Conservation (phyloP, 37 sponge, comb jelly and placozoan genomes). For the Chondrilla cf. caribensis region DNA sequence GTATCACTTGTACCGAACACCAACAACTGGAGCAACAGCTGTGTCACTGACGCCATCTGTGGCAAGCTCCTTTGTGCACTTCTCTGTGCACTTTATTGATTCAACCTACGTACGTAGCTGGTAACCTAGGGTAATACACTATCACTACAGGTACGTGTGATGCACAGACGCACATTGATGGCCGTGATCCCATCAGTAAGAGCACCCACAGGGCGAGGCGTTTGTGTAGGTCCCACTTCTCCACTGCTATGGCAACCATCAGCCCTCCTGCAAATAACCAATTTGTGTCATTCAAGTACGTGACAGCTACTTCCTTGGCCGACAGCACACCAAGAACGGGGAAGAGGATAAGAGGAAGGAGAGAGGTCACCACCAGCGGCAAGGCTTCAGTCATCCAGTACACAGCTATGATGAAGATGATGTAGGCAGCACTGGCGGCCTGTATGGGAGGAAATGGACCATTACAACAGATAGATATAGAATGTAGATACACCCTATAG, state of each 20-base stretch:
- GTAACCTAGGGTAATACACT: too few relatives aligned
- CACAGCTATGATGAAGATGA: slow-evolving; percentile 74
- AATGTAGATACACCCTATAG: not conserved
- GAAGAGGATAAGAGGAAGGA: slow-evolving; percentile 88
- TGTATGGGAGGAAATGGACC: slow-evolving; percentile 20
- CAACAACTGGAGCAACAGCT: not conserved
- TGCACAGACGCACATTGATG: slow-evolving; percentile 49
- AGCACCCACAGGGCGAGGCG: slow-evolving; percentile 87
- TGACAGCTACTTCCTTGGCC: slow-evolving; percentile 44
- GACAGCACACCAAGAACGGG: slow-evolving; percentile 80
- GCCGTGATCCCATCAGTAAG: slow-evolving; percentile 68
- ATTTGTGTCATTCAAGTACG: slow-evolving; percentile 84
- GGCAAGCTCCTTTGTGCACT: not conserved
- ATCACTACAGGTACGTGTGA: too few relatives aligned
- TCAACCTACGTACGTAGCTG: too few relatives aligned
- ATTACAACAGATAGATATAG: too few relatives aligned
- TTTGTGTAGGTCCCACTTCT: slow-evolving; percentile 89
- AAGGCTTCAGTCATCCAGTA: slow-evolving; percentile 86
- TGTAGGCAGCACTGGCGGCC: slow-evolving; percentile 70
- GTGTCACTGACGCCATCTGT: too few relatives aligned
- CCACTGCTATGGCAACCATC: slow-evolving; percentile 88
- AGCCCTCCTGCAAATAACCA: slow-evolving; percentile 86
- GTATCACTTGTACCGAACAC: not conserved
- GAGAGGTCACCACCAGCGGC: slow-evolving; percentile 83
- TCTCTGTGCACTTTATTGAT: too few relatives aligned